Evolutionary conservation across 2,888 invertebrate species (phyloP), one percentile per base, ranked within the genome.

Genomic region (Acleris literana): DNA sequence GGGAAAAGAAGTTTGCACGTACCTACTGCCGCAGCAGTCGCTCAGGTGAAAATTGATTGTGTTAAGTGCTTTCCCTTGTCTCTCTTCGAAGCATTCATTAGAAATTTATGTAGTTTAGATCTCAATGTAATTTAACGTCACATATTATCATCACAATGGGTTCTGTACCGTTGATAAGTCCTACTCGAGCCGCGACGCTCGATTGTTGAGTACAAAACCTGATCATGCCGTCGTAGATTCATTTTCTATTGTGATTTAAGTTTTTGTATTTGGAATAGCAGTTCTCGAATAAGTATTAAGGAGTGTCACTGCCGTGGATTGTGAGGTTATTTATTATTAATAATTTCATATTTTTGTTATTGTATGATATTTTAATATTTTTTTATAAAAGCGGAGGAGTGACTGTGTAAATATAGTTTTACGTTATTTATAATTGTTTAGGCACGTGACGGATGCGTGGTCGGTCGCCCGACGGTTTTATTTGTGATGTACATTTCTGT

Each of bases 351-450:
- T 51, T 68, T 67, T 67, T 77, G 76, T 81, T 80, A 81, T 84
- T 83, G 74, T 77, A 76, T 72, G 78, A 81, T 79, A 74, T 81
- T 81, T 74, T 75, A 73, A 72, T 76, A 78, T 78, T 83, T 79
- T 29, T 79, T 78, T 70, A 74, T 74, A 81, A 82, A 82, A 77
- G 81, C 74, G 71, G 71, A 69, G 49, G 76, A 76, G 81, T 87
- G 86, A 85, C 84, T 79, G 70, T 89, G 90, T 90, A 90, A 83
- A 90, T 90, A 90, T 88, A 87, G 82, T 78, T 84, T 84, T 77
- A 81, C 74, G 76, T 77, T 86, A 86, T 84, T 84, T 86, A 85
- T 85, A 81, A 81, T 83, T 83, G 75, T 76, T 68, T 71, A 75
- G 76, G 75, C 49, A 75, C 55, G 77, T 78, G 80, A 72, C 76